These are phyloP conservation scores for Tenthredo livida DNA, from an alignment of 2,888 invertebrate genomes.

Conservation along the genomic window DNA sequence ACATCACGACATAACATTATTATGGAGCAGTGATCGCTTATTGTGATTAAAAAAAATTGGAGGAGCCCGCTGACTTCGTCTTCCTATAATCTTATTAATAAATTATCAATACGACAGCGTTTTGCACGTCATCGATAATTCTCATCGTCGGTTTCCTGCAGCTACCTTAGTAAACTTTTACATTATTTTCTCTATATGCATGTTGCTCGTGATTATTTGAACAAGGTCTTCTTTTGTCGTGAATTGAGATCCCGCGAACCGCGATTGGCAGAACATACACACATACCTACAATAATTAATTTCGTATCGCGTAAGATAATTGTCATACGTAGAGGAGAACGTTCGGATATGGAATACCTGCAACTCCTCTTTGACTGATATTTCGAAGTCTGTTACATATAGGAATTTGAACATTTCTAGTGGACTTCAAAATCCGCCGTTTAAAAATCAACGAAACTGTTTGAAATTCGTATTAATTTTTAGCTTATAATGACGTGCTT, in stretches of 20 bases:
- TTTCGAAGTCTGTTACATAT: background rate
- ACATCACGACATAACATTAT: conserved; percentile 23
- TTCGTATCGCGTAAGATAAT: background rate
- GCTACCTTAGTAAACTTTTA: no score
- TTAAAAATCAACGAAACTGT: background rate
- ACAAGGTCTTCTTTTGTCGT: background rate
- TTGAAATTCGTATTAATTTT: background rate
- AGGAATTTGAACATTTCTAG: background rate
- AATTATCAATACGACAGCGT: background rate
- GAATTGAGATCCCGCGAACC: background rate
- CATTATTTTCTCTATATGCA: background rate
- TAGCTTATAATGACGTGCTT: background rate
- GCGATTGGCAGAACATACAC: background rate
- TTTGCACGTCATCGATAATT: no score
- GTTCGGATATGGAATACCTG: background rate
- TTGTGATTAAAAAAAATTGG: background rate
- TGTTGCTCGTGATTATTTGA: background rate
- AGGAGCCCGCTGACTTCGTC: background rate
- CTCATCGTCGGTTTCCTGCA: no score
- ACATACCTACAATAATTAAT: background rate
- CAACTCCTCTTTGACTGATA: background rate
- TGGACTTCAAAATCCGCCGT: background rate
- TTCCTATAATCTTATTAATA: background rate
- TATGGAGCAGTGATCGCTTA: background rate
- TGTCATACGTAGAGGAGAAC: background rate